These are phyloP conservation scores for Eupithecia abbreviata DNA, from an alignment of 2,888 invertebrate species.

Conservation along the genomic window DNA sequence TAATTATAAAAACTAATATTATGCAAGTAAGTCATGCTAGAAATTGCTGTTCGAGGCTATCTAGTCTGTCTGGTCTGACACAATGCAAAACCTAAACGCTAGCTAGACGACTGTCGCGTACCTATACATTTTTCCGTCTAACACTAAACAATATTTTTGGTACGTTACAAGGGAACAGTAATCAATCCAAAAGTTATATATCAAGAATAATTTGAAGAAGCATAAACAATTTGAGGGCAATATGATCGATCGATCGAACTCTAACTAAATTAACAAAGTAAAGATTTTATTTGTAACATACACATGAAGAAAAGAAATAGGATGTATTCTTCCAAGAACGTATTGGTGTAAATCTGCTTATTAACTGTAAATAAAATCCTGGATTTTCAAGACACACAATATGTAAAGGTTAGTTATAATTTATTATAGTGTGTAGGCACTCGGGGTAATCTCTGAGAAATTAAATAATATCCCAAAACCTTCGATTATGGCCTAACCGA, in stretches of 20 bases:
- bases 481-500: too few relatives aligned
- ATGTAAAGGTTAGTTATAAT: too few relatives aligned
- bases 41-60: conserved; percentile 19
- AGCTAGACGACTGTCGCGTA: neutral
- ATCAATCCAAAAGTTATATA: neutral
- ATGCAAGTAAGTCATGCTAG: conserved; percentile 51
- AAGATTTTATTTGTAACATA: neutral
- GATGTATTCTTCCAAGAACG: neutral
- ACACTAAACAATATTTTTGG: neutral
- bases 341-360: neutral
- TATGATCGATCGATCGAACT: neutral
- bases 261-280: neutral
- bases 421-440: too few relatives aligned
- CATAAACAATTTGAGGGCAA: neutral
- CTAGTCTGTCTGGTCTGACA: neutral
- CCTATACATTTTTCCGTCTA: neutral
- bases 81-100: conserved; percentile 7
- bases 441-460: too few relatives aligned
- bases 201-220: neutral
- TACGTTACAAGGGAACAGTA: neutral
- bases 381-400: neutral
- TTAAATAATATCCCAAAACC: too few relatives aligned
- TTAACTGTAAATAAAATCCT: neutral
- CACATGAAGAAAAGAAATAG: neutral
- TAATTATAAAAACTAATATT: conserved; percentile 46